Evolutionary conservation across 2,113 vertebrate species (phyloP).

Genomic region (Piliocolobus tephrosceles): DNA sequence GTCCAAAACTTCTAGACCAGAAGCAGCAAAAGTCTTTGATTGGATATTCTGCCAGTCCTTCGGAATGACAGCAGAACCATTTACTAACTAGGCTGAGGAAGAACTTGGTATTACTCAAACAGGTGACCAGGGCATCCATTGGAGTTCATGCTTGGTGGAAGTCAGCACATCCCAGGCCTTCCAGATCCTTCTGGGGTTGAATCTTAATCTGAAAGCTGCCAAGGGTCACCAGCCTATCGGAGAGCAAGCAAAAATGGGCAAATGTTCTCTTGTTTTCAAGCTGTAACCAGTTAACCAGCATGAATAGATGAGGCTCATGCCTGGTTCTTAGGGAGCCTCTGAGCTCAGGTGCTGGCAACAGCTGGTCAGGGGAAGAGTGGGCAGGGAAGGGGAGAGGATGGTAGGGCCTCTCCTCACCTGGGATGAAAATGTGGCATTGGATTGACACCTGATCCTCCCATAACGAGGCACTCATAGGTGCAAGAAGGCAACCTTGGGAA

Average conservation of each 20-base stretch:
- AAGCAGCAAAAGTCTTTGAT: background rate
- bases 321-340: background rate
- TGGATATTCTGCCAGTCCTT: background rate
- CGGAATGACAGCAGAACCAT: background rate
- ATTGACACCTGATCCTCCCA: no score
- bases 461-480: no score
- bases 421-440: no score
- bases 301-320: background rate
- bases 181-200: background rate
- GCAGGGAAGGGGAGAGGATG: no score
- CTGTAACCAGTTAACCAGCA: background rate
- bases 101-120: background rate
- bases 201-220: background rate
- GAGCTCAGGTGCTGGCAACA: background rate
- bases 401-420: background rate
- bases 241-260: background rate
- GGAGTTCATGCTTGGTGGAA: background rate
- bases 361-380: background rate
- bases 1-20: background rate
- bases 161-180: background rate
- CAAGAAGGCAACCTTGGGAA: background rate
- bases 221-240: background rate
- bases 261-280: background rate
- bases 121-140: background rate
- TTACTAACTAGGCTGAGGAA: background rate